A percentile compares a stretch with the other conserved stretches of the same genome.
These are phyloP conservation scores for Halcyon leucocephala DNA, from an alignment of 2,797 vertebrate genomes.

Conservation along the genomic window DNA sequence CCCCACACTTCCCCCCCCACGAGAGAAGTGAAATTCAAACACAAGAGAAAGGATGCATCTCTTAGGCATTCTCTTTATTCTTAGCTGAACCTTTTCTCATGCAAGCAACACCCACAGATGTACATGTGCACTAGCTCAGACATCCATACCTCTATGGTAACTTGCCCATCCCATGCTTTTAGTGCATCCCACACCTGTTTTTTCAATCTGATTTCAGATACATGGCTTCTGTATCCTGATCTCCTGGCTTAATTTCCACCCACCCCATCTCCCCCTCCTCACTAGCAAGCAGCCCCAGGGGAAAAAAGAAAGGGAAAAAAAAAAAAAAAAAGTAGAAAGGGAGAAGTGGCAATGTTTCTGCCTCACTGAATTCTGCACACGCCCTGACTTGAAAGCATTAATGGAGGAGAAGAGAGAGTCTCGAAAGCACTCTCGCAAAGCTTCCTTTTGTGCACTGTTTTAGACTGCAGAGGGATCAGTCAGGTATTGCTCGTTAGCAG, in stretches of 20 bases:
- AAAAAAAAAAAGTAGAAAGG: neutral
- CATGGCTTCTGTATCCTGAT: neutral
- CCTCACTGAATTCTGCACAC: constrained; percentile 19
- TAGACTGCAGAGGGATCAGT: neutral
- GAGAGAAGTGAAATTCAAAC: neutral
- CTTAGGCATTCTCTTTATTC: neutral
- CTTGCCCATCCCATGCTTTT: neutral
- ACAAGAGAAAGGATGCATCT: neutral
- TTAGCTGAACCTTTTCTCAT: neutral
- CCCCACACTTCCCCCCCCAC: neutral
- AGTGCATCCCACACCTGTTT: neutral
- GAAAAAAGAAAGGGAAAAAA: neutral
- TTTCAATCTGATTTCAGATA: neutral
- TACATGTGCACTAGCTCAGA: neutral
- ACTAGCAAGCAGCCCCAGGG: constrained; percentile 12
- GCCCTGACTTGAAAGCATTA: neutral
- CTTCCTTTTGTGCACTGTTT: neutral
- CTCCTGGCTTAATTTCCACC: neutral
- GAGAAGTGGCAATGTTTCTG: neutral
- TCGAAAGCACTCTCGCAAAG: neutral
- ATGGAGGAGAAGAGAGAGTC: neutral
- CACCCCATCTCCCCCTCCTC: no score
- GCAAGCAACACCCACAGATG: neutral
- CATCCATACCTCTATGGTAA: neutral
- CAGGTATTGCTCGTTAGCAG: neutral